These are phyloP conservation scores for Apostichopus californicus DNA, from an alignment of 35 echinoderm and acorn worm genomes.

Conservation along the genomic window DNA sequence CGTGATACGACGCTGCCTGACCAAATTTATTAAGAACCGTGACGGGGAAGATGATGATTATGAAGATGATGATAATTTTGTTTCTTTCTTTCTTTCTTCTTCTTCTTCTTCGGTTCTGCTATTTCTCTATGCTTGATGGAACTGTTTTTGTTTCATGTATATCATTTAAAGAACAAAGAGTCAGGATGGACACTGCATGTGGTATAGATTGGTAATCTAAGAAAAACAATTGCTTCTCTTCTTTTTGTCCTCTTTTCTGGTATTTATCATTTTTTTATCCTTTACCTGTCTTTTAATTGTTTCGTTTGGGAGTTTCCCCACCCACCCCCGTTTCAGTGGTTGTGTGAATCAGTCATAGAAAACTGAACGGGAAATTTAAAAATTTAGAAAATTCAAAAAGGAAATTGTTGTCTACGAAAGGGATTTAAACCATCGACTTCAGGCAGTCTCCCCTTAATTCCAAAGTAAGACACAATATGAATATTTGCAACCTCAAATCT, in stretches of 20 bases:
- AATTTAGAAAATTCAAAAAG: no score
- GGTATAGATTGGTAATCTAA: constrained; percentile 52
- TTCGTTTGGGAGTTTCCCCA: no score
- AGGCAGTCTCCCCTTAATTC: no score
- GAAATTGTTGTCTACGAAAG: no score
- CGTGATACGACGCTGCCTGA: constrained; percentile 5
- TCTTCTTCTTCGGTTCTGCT: constrained; percentile 13
- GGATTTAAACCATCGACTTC: no score
- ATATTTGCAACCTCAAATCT: no score
- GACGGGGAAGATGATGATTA: not conserved
- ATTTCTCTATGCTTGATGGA: constrained; percentile 44
- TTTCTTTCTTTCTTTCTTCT: not conserved
- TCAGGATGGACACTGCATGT: constrained; percentile 49
- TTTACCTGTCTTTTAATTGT: no score
- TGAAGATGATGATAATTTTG: no score
- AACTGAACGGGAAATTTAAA: no score
- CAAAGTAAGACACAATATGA: no score
- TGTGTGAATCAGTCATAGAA: no score
- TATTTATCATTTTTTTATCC: not conserved
- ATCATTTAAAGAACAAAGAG: constrained; percentile 34
- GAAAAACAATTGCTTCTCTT: not conserved
- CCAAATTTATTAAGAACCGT: constrained; percentile 27
- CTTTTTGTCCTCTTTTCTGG: not conserved
- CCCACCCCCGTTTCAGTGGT: no score
- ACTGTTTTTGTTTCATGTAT: constrained; percentile 51